Conservation (phyloP, 1,140 invertebrate species). For the Marisa cornuarietis region DNA sequence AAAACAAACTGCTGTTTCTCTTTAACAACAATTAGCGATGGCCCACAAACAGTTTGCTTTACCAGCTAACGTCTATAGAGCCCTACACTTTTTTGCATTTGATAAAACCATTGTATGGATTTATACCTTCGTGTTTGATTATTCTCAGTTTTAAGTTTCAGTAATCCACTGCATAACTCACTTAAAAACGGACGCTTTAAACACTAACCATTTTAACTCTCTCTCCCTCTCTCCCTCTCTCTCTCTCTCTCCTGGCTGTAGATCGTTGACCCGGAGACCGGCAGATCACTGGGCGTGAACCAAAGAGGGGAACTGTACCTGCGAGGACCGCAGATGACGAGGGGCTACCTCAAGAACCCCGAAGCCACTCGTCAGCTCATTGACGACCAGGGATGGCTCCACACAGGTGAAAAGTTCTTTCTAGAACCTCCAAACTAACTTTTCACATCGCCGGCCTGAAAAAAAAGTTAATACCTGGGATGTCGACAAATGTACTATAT, state of each 20-base stretch:
- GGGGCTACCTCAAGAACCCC: conserved; percentile 78
- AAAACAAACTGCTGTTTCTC: background rate
- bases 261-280: conserved; percentile 56
- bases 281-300: conserved; percentile 24
- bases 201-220: no score
- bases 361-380: conserved; percentile 77
- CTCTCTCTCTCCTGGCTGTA: background rate
- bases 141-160: background rate
- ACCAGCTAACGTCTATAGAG: background rate
- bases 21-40: background rate
- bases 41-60: background rate
- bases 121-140: background rate
- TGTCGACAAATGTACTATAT: no score
- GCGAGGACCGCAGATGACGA: conserved; percentile 61
- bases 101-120: background rate
- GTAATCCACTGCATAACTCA: background rate
- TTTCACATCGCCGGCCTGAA: no score
- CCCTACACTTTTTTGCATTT: background rate
- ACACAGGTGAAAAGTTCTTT: conserved; percentile 67
- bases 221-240: no score
- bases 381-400: conserved; percentile 78
- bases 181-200: background rate
- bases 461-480: no score
- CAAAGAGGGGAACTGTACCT: conserved; percentile 63
- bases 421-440: no score